Conservation (phyloP, 2,888 invertebrate genomes). For the Megaustenia siamemsis region DNA sequence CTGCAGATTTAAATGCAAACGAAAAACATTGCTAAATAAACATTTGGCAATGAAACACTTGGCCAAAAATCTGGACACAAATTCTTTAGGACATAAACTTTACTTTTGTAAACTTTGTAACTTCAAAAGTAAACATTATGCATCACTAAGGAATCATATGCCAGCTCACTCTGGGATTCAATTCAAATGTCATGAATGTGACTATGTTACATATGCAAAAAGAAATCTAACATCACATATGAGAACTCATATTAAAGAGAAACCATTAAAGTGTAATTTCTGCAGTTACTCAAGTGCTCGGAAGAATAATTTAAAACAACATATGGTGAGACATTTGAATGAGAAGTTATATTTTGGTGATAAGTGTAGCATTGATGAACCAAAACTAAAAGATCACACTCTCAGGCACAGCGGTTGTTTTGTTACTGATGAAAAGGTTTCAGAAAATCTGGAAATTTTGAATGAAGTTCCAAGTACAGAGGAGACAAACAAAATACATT, state of each 20-base stretch:
- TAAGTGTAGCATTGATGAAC: conserved; percentile 31
- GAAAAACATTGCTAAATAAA: conserved; percentile 37
- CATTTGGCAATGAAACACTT: conserved; percentile 24
- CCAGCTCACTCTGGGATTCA: conserved; percentile 18
- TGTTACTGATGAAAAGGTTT: background rate
- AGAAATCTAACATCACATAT: conserved; percentile 37
- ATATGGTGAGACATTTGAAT: conserved; percentile 52
- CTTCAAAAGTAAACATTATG: conserved; percentile 35
- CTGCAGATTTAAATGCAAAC: conserved; percentile 39
- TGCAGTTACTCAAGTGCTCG: conserved; percentile 43
- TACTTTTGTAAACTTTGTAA: conserved; percentile 19
- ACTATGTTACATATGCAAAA: conserved; percentile 20
- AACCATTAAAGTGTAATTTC: conserved; percentile 37
- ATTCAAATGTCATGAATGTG: conserved; percentile 18
- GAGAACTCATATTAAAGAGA: conserved; percentile 7
- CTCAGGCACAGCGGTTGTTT: background rate
- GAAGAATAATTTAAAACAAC: conserved; percentile 52
- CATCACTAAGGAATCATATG: conserved; percentile 35
- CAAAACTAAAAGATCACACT: background rate
- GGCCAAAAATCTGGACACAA: background rate
- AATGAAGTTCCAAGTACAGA: background rate
- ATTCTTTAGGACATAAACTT: background rate
- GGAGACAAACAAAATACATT: too few species aligned
- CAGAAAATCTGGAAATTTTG: background rate
- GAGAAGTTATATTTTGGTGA: conserved; percentile 51